Base-by-base conservation (phyloP, 2,113 vertebrate genomes). In the Stegostoma tigrinum region DNA sequence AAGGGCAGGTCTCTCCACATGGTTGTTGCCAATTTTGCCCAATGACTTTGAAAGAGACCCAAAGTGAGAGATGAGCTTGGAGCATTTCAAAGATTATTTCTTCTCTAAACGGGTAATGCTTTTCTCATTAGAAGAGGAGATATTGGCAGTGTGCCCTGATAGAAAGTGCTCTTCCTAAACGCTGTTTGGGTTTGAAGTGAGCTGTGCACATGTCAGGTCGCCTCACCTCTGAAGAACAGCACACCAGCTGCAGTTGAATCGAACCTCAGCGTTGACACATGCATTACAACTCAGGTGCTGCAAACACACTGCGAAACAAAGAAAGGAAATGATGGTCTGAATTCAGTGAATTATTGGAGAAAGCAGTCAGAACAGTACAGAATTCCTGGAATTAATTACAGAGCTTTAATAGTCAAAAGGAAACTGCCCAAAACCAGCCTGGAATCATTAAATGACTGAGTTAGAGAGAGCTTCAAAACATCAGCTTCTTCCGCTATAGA, bases 231-330 rank as follows among this genome's bases (percentile, higher is more conserved):
- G 99, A 95, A 99, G 97, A 66, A 98, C 98, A 66, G 99, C 98
- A 96, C 99, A 99, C 99, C 99, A 99, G 96, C 98, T 98, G 94
- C 99, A 99, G 97, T 97, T 98, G 87, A 98, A 98, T 70, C 98
- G 98, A 96, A 98, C 70, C 96, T 98, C 98, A 0, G 98, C 98
- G 95, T 97, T 97, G 42, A 98, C 64, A 2, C 99, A 99, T 80
- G 96, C 95, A 0, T 99, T 98, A 0, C 99, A 99, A 96, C 97
- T 98, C 70, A 95, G 98, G 96, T 98, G 98, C 96, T 99, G 98
- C 17, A 98, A 98, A 96, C 99, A 99, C 95, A 98, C 99, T 99
- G 97, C 0, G 95, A 96, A 93, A 68, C 80, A 96, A 48, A 97
- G 96, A 96, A 38, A 75, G 67, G 27, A 80, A 10, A 95, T 2